Evolutionary conservation across 1,140 invertebrate genomes (phyloP), one percentile per base, ranked within the genome.

Genomic region (Ectropis grisescens): DNA sequence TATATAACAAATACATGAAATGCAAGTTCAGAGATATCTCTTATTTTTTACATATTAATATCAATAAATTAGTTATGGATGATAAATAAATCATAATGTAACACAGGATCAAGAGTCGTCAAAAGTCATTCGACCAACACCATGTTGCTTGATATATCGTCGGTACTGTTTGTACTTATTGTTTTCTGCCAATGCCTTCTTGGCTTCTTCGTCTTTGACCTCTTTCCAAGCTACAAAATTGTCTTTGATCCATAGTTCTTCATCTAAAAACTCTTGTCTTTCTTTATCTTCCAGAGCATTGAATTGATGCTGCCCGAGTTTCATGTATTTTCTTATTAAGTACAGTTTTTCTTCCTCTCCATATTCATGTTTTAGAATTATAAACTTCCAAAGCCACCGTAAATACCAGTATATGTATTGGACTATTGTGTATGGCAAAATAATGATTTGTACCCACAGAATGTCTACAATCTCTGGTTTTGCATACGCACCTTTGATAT

Each of bases 401-500:
- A 86, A 23, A 65, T 92, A 90, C 92, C 93, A 96, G 38, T 78
- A 75, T 23, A 92, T 75, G 60, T 92, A 93, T 34, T 76, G 75
- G 13, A 82, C 49, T 8, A 93, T 57, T 11, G 89, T 90, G 55
- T 92, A 91, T 0, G 94, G 94, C 13, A 89, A 84, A 15, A 94
- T 85, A 19, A 94, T 67, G 19, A 96, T 61, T 69, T 95, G 92
- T 33, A 95, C 82, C 90, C 92, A 94, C 6, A 96, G 69, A 1
- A 96, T 87, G 72, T 96, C 89, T 15, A 76, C 82, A 2, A 91
- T 62, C 34, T 86, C 87, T 4, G 93, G 93, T 64, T 93, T 94
- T 0, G 91, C 91, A 78, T 95, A 96, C 4, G 93, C 92, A 2
- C 94, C 94, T 62, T 92, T 89, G 16, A 96, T 94, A 66, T 95